Evolutionary conservation across 2,113 vertebrate species (phyloP).

Genomic region (Eurypyga helias): DNA sequence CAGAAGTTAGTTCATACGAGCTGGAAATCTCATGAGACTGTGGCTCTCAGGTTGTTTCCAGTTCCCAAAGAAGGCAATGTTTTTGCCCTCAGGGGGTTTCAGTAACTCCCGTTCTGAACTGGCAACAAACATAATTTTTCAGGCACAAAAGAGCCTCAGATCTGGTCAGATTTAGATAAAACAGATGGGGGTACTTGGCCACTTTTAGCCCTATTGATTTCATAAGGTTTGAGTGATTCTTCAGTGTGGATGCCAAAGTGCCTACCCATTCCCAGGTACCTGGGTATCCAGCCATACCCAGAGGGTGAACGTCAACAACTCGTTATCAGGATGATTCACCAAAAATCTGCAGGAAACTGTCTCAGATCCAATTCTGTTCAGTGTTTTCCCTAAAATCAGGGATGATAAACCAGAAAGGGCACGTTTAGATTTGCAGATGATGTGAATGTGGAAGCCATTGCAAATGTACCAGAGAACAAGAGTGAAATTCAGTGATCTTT

Average conservation of each 20-base stretch:
- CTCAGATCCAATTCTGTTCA: neutral
- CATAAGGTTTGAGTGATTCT: neutral
- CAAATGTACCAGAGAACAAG: neutral
- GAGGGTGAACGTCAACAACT: neutral
- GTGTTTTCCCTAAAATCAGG: neutral
- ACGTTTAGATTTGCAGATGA: neutral
- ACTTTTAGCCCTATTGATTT: neutral
- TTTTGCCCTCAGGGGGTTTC: neutral
- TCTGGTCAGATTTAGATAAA: neutral
- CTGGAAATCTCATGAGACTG: constrained; percentile 25
- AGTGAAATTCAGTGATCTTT: neutral
- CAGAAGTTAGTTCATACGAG: neutral
- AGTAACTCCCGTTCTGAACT: neutral
- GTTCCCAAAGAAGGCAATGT: neutral
- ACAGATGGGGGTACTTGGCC: neutral
- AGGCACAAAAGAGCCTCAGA: neutral
- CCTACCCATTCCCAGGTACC: neutral
- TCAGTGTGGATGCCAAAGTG: neutral
- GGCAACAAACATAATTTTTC: neutral
- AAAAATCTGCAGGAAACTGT: neutral
- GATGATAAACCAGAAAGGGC: neutral
- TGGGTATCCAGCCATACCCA: neutral
- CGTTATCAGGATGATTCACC: neutral
- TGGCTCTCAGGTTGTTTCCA: constrained; percentile 10
- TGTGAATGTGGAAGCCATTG: neutral